Conservation (phyloP, 2,797 vertebrate species). For the Bryconaethiops microstoma region DNA sequence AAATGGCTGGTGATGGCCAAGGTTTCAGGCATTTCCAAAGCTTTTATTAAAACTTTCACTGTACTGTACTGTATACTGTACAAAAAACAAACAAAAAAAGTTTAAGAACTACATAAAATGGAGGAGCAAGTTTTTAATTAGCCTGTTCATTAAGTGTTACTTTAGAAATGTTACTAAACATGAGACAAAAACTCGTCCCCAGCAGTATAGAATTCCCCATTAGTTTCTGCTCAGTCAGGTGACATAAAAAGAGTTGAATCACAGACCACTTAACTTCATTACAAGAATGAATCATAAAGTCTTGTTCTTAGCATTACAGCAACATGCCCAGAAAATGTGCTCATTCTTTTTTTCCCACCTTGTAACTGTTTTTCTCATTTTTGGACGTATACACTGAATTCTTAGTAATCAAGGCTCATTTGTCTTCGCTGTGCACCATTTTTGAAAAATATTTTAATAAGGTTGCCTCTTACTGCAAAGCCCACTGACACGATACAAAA, state of each 20-base stretch:
- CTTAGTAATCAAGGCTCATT: background rate
- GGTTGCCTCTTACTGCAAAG: background rate
- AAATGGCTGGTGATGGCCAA: too few relatives aligned
- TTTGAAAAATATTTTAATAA: background rate
- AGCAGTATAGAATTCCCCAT: constrained; percentile 14
- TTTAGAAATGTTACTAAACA: background rate
- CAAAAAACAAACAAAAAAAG: too few relatives aligned
- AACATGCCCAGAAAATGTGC: background rate
- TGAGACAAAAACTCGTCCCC: background rate
- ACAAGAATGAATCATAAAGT: constrained; percentile 37
- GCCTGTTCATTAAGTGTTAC: background rate
- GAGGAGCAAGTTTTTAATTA: background rate
- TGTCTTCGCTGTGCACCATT: background rate
- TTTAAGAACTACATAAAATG: too few relatives aligned
- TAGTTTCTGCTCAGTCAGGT: constrained; percentile 25
- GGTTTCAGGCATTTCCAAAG: too few relatives aligned
- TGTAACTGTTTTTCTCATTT: background rate
- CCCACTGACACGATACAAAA: background rate
- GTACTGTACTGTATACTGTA: too few relatives aligned
- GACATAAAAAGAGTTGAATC: constrained; percentile 21
- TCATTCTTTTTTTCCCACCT: background rate
- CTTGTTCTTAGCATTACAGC: background rate
- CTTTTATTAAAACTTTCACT: too few relatives aligned
- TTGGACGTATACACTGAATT: background rate
- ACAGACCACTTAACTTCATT: constrained; percentile 10